Evolutionary conservation across 1,140 invertebrate species (phyloP), one percentile per base, ranked within the genome.

Genomic region (Platyscapa corneri): DNA sequence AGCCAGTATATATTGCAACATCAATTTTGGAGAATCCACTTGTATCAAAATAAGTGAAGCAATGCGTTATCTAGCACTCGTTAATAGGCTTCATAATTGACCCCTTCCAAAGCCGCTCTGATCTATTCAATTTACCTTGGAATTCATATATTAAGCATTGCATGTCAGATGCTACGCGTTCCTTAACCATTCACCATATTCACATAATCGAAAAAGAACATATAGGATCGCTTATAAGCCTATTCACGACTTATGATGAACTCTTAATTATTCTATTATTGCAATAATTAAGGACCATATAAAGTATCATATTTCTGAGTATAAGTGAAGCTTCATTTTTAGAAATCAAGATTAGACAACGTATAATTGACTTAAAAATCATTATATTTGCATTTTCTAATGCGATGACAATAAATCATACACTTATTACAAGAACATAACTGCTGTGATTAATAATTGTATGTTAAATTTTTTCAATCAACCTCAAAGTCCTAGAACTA

Each of bases 251-350:
- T 37, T 2, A 70, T 60, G 46, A 30, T 34, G 27, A 18, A 34
- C 67, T 20, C 20, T 74, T 83, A 83, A 86, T 83, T 67, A 46
- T n/a, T 72, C 67, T 64, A 84, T 86, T 84, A 83, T 67, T 23
- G 23, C 39, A 49, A 81, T 53, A 56, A 87, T 87, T 82, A 80
- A 70, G 77, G 84, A 84, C 39, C 30, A 84, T 81, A 86, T 86
- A 53, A 81, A 76, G 67, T 86, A 81, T 74, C 23, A 23, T 37
- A 34, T n/a, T 56, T 34, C 49, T 30, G 7, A 3, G 18, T 65
- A n/a, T n/a, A n/a, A n/a, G n/a, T n/a, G n/a, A n/a, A n/a, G n/a
- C n/a, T n/a, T n/a, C n/a, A n/a, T n/a, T n/a, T n/a, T n/a, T n/a
- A n/a, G n/a, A n/a, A n/a, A n/a, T n/a, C n/a, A n/a, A n/a, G n/a